These are phyloP conservation scores for Acinonyx jubatus DNA, from an alignment of 2,113 vertebrate species.

Conservation along the genomic window DNA sequence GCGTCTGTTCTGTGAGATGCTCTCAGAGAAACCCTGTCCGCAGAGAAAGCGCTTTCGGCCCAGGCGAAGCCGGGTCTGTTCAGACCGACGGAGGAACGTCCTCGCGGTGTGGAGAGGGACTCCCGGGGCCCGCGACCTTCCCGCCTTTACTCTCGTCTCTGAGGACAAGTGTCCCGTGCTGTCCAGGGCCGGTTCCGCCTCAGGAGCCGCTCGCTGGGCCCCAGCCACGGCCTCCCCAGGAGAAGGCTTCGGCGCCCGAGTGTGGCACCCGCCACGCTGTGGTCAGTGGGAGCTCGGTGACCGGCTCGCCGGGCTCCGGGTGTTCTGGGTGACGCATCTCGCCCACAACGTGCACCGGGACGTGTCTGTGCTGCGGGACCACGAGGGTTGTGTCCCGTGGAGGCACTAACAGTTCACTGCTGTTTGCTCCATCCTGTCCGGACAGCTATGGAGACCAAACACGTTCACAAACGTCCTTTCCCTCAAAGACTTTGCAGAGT, in stretches of 20 bases:
- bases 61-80: not conserved
- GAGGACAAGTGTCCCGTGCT: rapidly evolving
- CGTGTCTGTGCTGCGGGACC: not conserved
- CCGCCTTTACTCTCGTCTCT: not conserved
- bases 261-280: rapidly evolving
- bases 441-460: not conserved
- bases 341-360: not conserved
- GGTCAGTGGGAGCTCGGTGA: not conserved
- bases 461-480: not conserved
- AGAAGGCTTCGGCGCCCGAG: not conserved
- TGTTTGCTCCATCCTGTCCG: not conserved
- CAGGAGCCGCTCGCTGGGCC: not conserved
- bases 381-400: rapidly evolving
- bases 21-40: not conserved
- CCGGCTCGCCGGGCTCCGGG: not conserved
- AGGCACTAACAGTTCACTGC: not conserved
- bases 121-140: too few species aligned
- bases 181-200: not conserved
- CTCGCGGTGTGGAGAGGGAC: not conserved
- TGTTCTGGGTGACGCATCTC: not conserved
- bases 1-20: not conserved
- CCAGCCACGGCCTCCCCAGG: not conserved
- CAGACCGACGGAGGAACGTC: not conserved
- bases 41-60: not conserved
- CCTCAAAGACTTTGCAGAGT: not conserved